These are phyloP conservation scores for Chloroceryle amazona DNA, from an alignment of 2,797 vertebrate species.

Conservation along the genomic window DNA sequence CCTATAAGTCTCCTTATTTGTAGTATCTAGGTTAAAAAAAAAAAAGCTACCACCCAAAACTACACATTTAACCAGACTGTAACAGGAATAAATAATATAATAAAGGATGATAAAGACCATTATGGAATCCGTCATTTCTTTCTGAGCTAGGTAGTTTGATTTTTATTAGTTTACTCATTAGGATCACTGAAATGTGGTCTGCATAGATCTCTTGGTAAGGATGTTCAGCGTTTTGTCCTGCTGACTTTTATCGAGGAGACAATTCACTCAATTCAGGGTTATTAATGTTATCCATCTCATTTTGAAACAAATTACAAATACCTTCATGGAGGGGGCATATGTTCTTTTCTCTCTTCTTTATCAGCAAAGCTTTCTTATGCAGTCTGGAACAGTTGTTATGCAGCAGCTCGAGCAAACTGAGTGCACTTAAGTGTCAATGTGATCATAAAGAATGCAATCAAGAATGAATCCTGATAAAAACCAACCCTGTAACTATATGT, in stretches of 20 bases:
- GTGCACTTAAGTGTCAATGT: neutral
- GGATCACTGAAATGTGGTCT: neutral
- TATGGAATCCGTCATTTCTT: neutral
- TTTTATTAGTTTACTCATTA: neutral
- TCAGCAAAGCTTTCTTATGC: neutral
- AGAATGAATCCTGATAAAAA: neutral
- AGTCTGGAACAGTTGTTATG: neutral
- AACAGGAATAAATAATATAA: neutral
- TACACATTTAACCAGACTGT: neutral
- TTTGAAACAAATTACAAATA: neutral
- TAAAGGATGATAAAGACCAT: neutral
- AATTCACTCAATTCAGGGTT: neutral
- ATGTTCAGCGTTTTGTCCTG: neutral
- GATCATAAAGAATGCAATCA: neutral
- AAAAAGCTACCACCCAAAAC: accelerated
- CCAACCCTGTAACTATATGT: accelerated
- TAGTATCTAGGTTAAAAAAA: neutral
- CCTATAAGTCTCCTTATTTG: neutral
- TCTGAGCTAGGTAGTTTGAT: neutral
- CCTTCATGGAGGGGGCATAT: neutral
- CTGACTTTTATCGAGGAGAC: neutral
- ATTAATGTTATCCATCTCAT: neutral
- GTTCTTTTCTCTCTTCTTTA: neutral
- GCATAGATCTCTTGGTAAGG: neutral
- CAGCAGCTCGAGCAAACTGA: neutral